A percentile compares a stretch with the other conserved stretches of the same genome.
phyloP scores from a whole-genome alignment of 2,888 invertebrate species.

The Frankliniella intonsa region DNA sequence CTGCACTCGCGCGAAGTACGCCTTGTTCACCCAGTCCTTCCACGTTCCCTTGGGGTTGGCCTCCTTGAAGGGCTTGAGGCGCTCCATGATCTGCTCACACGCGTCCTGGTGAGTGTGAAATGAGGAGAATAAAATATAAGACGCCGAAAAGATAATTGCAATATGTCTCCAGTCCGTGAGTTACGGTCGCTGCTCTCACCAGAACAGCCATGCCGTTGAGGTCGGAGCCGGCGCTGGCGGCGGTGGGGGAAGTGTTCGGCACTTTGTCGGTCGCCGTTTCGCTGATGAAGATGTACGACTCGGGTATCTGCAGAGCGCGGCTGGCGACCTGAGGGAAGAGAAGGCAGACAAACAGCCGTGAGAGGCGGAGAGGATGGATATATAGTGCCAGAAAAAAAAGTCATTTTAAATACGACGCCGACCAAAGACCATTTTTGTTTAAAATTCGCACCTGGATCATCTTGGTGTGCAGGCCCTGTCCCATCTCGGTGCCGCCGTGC shows the following conservation, averaged over 20 bases:
- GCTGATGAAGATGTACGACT: conserved; percentile 69
- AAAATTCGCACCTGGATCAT: conserved; percentile 80
- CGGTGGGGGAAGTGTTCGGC: conserved; percentile 85
- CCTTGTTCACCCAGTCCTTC: conserved; percentile 76
- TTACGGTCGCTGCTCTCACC: conserved; percentile 45
- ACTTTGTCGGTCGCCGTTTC: conserved; percentile 88
- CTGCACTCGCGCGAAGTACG: conserved; percentile 71
- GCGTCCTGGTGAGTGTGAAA: conserved; percentile 57
- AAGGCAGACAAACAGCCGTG: no score
- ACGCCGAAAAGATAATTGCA: background rate
- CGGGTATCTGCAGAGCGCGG: conserved; percentile 62
- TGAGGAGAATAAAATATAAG: no score
- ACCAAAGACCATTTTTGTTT: no score
- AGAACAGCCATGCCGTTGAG: conserved; percentile 87
- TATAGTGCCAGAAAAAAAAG: no score
- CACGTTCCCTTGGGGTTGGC: conserved; percentile 73
- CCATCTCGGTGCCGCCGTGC: conserved; percentile 96
- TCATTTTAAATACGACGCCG: no score
- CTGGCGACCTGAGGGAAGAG: conserved; percentile 59
- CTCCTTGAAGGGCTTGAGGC: conserved; percentile 69
- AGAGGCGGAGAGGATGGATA: no score
- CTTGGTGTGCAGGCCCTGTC: conserved; percentile 93
- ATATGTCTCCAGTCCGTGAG: background rate
- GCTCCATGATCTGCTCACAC: conserved; percentile 65
- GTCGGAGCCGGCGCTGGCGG: conserved; percentile 84